These are phyloP conservation scores for Xyliphius kryptos DNA, from an alignment of 2,113 vertebrate species.

Conservation along the genomic window DNA sequence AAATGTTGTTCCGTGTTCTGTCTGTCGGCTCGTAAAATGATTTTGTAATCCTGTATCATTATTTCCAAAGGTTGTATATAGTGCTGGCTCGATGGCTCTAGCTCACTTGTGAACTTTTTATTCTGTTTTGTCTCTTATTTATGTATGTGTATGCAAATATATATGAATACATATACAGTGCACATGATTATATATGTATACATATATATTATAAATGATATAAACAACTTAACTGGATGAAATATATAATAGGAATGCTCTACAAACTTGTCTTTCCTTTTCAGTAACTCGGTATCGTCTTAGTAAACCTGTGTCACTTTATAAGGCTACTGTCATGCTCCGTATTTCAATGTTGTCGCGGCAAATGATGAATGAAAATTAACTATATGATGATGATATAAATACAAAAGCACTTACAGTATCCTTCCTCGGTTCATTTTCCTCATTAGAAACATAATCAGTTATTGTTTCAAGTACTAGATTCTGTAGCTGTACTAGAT, in stretches of 20 bases:
- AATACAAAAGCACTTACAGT: conserved; percentile 63
- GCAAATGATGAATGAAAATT: conserved; percentile 54
- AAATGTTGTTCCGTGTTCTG: conserved; percentile 88
- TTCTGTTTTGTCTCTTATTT: too few species aligned
- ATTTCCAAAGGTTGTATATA: conserved; percentile 99
- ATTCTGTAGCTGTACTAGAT: conserved; percentile 93
- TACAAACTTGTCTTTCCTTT: conserved; percentile 86
- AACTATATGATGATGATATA: too few species aligned
- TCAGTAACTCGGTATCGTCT: conserved; percentile 93
- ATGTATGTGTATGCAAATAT: too few species aligned
- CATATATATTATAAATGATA: too few species aligned
- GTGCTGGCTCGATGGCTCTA: conserved; percentile 86
- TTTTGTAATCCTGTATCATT: conserved; percentile 85
- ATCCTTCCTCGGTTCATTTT: conserved; percentile 69
- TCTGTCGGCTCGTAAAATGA: too few species aligned
- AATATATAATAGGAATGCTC: conserved; percentile 90
- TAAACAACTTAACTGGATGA: conserved; percentile 95
- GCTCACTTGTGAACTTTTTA: conserved; percentile 80
- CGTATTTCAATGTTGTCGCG: conserved; percentile 79
- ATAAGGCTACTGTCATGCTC: conserved; percentile 85
- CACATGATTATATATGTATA: too few species aligned
- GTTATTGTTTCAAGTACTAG: too few species aligned
- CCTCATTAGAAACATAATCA: conserved; percentile 70
- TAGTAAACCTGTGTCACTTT: conserved; percentile 95
- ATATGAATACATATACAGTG: too few species aligned